phyloP scores from a whole-genome alignment of 2,113 vertebrate genomes.

The Oryzias celebensis region DNA sequence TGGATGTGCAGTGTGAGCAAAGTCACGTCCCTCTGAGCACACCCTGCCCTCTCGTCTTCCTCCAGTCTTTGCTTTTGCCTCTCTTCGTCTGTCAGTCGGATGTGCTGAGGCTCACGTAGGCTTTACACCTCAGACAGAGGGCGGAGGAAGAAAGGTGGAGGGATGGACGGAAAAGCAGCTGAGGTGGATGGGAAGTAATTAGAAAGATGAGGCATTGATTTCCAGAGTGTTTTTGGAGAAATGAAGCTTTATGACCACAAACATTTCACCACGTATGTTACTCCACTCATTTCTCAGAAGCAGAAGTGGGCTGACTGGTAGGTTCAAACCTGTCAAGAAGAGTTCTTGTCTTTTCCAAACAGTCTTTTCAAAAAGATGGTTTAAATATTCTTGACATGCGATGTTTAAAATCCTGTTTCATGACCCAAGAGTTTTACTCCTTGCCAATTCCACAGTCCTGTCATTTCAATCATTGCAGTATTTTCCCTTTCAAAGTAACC shows the following conservation, averaged over 20 bases:
- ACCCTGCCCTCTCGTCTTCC: neutral
- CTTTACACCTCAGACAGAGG: conserved; percentile 6
- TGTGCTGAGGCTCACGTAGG: conserved; percentile 52
- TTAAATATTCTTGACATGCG: no score
- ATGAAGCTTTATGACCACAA: neutral
- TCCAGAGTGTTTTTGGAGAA: conserved; percentile 6
- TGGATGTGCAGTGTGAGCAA: neutral
- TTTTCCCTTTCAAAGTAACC: no score
- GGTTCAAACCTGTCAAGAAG: neutral
- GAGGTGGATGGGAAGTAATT: neutral
- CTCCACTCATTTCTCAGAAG: neutral
- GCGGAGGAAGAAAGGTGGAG: neutral
- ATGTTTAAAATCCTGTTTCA: no score
- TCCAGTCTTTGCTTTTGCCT: neutral
- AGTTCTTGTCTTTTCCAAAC: neutral
- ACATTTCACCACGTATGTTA: neutral
- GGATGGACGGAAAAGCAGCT: neutral
- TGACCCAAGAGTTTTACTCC: no score
- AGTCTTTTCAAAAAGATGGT: no score
- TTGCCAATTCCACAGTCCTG: no score
- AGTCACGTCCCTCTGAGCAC: conserved; percentile 40
- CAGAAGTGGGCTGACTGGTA: neutral
- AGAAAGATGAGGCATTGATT: neutral
- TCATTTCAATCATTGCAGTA: no score
- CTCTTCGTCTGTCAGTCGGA: conserved; percentile 2